Evolutionary conservation across 2,113 vertebrate genomes (phyloP), one percentile per base, ranked within the genome.

Genomic region (Cynocephalus volans): DNA sequence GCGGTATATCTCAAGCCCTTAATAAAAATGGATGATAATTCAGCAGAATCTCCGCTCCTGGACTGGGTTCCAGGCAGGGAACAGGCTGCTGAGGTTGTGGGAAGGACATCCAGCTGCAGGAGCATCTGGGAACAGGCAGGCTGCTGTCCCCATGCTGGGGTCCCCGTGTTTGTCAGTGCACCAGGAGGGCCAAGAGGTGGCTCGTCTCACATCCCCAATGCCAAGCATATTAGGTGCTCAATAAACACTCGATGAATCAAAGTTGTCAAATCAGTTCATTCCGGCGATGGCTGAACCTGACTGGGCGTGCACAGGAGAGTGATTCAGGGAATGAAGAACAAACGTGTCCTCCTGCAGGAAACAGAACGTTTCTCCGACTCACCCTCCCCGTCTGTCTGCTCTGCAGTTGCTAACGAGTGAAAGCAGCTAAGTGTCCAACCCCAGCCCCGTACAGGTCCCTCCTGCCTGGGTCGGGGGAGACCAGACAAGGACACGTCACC

Each of bases 301-400:
- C 8, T 1, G 50, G 28, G 24, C 50, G 6, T 6, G 0, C 1
- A 6, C 13, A 14, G 1, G 5, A 28, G 28, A 4, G 8, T 3
- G 2, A 28, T 8, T 15, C 7, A 6, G 6, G 64, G 11, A 19
- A 36, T 4, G 9, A 10, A 24, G 8, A 5, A 15, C 19, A 8
- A 6, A 41, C 41, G 41, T 41, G 8, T 23, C 62, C 62, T 50
- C 11, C 14, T 18, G 24, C 6, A 19, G 31, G 6, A 17, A 33
- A 31, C 7, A 11, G 13, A 48, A 28, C n/a, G 6, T 45, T 6
- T 7, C 12, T 28, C 48, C 26, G 67, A 7, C 45, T 64, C 4
- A 14, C 6, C 26, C 8, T 64, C 31, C 23, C 33, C 1, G 4
- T 36, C 15, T 8, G 41, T 60, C n/a, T 5, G 14, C 45, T 23